Evolutionary conservation across 1,140 invertebrate species (phyloP), one percentile per base, ranked within the genome.

Genomic region (Drosophila mayri): DNA sequence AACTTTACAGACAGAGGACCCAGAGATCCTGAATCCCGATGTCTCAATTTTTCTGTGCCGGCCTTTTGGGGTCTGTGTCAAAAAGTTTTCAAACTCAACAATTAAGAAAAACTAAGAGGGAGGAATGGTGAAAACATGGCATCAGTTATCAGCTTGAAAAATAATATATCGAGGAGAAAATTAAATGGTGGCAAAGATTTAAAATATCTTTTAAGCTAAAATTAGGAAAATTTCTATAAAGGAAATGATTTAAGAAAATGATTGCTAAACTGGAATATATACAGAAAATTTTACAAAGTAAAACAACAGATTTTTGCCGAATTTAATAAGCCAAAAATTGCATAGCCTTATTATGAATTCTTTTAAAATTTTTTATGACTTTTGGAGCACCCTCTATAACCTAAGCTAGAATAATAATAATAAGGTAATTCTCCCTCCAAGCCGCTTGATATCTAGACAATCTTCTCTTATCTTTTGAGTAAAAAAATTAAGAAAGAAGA

Each of bases 41-140:
- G 58, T 41, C 72, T 77, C 22, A 59, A 57, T 73, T 61, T 61
- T 50, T 49, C 5, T 25, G 28, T 30, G n/a, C 28, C 11, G n/a
- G 20, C 18, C 32, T 46, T 46, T 66, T 10, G 43, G 32, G 49
- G 22, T 73, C 38, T 77, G 63, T 64, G 73, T 35, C 66, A 49
- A 62, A 81, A 85, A 84, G 35, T 58, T 58, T 58, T 28, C 71
- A 71, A 71, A 28, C 12, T 28, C 77, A 65, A 71, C 79, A 81
- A 80, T 81, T 76, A 81, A 74, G n/a, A 28, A 35, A 59, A 62
- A 76, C 49, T 55, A 50, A 52, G 46, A 58, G 41, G 0, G 11
- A 22, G 3, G 14, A 25, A 38, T 54, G 32, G 32, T 11, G 5
- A 11, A 16, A 22, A 22, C 8, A 2, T 2, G 6, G 46, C 14